Percentiles rank a stretch among this genome's conserved stretches.
These are phyloP conservation scores for Ametastegia equiseti DNA, from an alignment of 2,888 invertebrate genomes.

Conservation along the genomic window DNA sequence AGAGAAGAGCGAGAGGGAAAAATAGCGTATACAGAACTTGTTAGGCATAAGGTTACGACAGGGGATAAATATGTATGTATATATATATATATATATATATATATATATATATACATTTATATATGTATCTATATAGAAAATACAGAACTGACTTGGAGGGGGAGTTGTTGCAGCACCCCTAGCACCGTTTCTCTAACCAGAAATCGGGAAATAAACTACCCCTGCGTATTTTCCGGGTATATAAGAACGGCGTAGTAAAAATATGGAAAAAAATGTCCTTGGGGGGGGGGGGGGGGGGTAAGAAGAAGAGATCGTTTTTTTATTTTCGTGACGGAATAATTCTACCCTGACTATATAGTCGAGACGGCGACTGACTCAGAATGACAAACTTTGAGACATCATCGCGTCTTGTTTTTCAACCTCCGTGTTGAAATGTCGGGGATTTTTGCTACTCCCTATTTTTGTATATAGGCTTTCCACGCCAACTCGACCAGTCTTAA, in stretches of 20 bases:
- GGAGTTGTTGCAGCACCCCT: background rate
- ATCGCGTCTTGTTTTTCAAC: background rate
- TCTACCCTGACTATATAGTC: no score
- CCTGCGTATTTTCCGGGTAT: background rate
- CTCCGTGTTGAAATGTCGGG: constrained; percentile 10
- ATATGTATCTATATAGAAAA: no score
- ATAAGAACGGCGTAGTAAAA: background rate
- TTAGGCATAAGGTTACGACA: constrained; percentile 18
- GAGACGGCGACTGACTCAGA: background rate
- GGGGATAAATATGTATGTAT: constrained; percentile 2
- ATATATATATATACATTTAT: background rate
- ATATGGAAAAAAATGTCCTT: background rate
- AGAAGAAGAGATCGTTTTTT: background rate
- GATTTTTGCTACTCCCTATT: background rate
- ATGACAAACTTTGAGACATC: constrained; percentile 18
- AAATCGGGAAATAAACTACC: constrained; percentile 5
- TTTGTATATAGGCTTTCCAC: no score
- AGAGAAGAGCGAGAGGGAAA: background rate
- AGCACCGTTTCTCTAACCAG: background rate
- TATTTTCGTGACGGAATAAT: constrained; percentile 5
- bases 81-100: background rate
- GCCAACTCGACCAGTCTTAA: no score
- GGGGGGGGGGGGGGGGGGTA: background rate
- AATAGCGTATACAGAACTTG: background rate
- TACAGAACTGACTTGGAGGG: no score